Percentiles rank a stretch among this genome's conserved stretches.
Evolutionary conservation across 2,888 invertebrate species (phyloP).

Genomic region (Ectobius pallidus): DNA sequence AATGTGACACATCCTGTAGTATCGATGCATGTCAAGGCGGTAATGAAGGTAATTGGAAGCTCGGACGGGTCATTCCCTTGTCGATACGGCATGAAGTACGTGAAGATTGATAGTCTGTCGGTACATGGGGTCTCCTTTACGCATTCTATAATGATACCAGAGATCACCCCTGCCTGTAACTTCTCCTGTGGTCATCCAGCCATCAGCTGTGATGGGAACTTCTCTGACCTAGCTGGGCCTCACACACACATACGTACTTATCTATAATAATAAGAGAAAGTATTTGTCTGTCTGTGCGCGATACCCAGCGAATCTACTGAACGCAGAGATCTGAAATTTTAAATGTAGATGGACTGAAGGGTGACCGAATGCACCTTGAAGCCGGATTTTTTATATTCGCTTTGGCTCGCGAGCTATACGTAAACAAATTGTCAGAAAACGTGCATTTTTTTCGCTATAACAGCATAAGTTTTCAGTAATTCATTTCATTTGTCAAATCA

Average conservation of each 20-base stretch:
- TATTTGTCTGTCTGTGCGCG: no score
- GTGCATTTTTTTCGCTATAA: no score
- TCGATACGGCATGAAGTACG: conserved; percentile 3
- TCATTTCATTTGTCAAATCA: neutral
- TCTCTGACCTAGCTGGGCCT: neutral
- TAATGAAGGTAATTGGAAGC: conserved; percentile 20
- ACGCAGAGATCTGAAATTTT: no score
- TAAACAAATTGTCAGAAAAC: no score
- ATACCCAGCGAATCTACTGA: no score
- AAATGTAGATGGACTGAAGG: no score
- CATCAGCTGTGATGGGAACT: neutral
- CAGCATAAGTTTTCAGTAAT: neutral
- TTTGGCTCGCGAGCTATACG: no score
- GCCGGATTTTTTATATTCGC: no score
- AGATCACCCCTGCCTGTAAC: neutral
- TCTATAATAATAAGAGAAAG: no score
- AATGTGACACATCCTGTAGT: no score
- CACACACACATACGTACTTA: neutral
- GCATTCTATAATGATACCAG: neutral
- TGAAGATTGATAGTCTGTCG: conserved; percentile 14
- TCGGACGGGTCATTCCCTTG: conserved; percentile 9
- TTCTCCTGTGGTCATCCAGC: neutral
- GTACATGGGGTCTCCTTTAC: neutral
- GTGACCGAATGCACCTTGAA: no score
- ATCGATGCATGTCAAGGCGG: conserved; percentile 3